Evolutionary conservation across 2,113 vertebrate species (phyloP).

Genomic region (Phylloscopus whistleri): DNA sequence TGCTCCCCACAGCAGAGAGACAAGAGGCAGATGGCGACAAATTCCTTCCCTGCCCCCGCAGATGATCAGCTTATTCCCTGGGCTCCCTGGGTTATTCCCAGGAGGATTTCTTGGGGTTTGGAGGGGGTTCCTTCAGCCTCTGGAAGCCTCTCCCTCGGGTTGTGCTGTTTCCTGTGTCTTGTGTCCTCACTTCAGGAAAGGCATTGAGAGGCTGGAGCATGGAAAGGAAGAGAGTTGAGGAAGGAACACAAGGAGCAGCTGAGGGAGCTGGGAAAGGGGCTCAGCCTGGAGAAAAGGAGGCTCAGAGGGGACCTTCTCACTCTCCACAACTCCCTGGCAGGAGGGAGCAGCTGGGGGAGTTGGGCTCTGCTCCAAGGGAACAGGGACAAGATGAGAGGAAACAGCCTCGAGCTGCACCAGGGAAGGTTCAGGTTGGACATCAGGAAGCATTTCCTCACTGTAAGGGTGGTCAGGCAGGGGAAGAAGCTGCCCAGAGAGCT

Average conservation of each 20-base stretch:
- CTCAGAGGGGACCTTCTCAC: neutral
- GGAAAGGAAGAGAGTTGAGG: neutral
- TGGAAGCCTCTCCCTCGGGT: conserved; percentile 34
- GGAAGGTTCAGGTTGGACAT: neutral
- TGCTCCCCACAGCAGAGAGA: conserved; percentile 71
- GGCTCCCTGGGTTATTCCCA: neutral
- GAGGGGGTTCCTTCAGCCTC: conserved; percentile 24
- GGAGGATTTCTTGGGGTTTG: neutral
- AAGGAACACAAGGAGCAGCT: rapidly evolving
- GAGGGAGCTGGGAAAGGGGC: neutral
- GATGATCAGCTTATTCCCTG: conserved; percentile 69
- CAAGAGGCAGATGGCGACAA: conserved; percentile 77
- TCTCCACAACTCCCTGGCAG: neutral
- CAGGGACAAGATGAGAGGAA: neutral
- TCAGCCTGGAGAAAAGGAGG: neutral
- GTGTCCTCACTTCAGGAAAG: neutral
- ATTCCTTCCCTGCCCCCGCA: conserved; percentile 67
- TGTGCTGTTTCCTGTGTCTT: neutral
- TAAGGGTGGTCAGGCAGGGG: neutral
- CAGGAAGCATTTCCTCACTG: neutral
- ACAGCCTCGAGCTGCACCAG: rapidly evolving
- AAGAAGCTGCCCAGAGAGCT: neutral
- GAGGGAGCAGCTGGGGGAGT: rapidly evolving
- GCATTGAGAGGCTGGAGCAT: neutral
- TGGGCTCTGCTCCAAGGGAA: neutral